Conservation (phyloP, 2,888 invertebrate genomes). For the Aspidiotus destructor region DNA sequence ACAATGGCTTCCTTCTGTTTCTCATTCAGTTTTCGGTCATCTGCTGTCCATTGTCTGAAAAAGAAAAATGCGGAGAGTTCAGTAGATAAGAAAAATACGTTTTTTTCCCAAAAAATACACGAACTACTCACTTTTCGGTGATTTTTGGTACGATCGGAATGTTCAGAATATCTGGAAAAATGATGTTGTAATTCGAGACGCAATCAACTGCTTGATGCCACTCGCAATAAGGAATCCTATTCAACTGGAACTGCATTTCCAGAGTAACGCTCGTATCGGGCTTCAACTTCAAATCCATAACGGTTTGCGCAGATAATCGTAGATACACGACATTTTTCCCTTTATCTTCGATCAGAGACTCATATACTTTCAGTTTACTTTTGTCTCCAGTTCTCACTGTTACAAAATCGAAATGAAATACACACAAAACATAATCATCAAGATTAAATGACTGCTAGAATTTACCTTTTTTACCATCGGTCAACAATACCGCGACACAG, state of each 20-base stretch:
- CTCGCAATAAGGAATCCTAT: conserved; percentile 69
- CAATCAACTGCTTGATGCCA: conserved; percentile 75
- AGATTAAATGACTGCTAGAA: background rate
- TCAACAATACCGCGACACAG: conserved; percentile 46
- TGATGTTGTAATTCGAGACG: conserved; percentile 57
- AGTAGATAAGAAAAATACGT: background rate
- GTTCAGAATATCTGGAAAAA: conserved; percentile 59
- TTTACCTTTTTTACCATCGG: conserved; percentile 31
- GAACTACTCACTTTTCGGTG: conserved; percentile 42
- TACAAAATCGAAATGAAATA: conserved; percentile 18
- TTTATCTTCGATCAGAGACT: conserved; percentile 68
- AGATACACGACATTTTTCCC: conserved; percentile 68
- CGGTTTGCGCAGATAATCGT: conserved; percentile 57
- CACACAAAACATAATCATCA: background rate
- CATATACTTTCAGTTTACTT: conserved; percentile 51
- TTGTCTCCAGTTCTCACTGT: conserved; percentile 33
- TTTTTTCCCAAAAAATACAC: conserved; percentile 12
- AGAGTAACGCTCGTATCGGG: conserved; percentile 55
- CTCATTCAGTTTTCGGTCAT: conserved; percentile 51
- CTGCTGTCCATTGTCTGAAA: conserved; percentile 49
- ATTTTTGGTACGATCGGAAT: conserved; percentile 57
- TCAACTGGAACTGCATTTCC: conserved; percentile 71
- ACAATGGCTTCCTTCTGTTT: conserved; percentile 70
- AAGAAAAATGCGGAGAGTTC: background rate
- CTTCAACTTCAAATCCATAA: conserved; percentile 52